Evolutionary conservation across 2,888 invertebrate species (phyloP).

Genomic region (Melitaea athalia): DNA sequence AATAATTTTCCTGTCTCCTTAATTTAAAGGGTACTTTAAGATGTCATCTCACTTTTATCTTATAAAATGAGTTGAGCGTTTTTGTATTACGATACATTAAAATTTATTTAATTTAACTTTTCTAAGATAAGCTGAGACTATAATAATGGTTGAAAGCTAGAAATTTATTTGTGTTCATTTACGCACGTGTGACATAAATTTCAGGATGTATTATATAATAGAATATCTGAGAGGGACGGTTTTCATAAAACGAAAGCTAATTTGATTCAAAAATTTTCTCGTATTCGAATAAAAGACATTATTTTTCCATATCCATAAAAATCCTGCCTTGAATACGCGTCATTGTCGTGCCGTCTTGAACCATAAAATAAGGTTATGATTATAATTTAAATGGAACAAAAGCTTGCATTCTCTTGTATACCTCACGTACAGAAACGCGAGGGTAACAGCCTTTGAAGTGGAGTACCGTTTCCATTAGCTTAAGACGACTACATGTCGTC

Average conservation of each 20-base stretch:
- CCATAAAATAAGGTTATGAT: slow-evolving; percentile 12
- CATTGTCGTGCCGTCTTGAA: slow-evolving; percentile 3
- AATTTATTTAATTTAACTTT: background rate
- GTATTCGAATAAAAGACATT: background rate
- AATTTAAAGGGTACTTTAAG: background rate
- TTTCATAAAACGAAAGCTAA: background rate
- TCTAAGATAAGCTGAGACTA: background rate
- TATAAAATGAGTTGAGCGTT: background rate
- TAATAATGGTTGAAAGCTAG: no score
- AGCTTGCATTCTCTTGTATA: slow-evolving; percentile 2
- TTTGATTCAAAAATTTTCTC: background rate
- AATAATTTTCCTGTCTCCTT: background rate
- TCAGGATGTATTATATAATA: background rate
- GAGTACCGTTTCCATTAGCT: background rate
- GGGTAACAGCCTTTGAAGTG: slow-evolving; percentile 2
- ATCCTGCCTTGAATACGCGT: background rate
- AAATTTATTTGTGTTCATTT: no score
- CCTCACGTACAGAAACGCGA: slow-evolving; percentile 3
- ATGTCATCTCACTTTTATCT: background rate
- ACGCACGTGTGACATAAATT: no score
- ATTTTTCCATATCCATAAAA: slow-evolving; percentile 6
- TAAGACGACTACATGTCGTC: background rate
- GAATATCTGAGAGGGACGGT: background rate
- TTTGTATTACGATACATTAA: background rate
- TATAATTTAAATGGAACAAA: slow-evolving; percentile 22